phyloP scores from a whole-genome alignment of 2,113 vertebrate species.

The Thermophis baileyi region DNA sequence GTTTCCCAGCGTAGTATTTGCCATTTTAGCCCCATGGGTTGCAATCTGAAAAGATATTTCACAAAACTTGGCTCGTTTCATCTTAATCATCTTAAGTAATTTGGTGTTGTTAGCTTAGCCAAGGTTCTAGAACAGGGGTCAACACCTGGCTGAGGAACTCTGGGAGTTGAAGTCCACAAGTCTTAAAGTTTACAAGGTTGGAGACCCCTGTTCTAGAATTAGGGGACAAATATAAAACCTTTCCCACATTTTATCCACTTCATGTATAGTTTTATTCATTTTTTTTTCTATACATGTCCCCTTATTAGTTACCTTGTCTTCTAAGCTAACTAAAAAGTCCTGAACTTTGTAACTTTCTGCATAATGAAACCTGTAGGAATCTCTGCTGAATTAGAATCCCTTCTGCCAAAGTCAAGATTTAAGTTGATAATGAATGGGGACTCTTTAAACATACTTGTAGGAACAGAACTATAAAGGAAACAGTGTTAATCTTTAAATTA shows the following conservation, averaged over 20 bases:
- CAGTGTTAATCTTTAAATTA: not conserved
- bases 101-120: not conserved
- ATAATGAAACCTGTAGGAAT: not conserved
- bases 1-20: not conserved
- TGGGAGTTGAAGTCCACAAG: too few relatives aligned
- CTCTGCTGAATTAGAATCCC: not conserved
- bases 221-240: not conserved
- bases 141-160: too few relatives aligned
- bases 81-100: not conserved
- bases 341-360: not conserved
- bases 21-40: not conserved
- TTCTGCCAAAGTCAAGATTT: not conserved
- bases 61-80: not conserved
- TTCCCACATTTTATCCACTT: not conserved
- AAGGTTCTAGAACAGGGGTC: not conserved
- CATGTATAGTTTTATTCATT: not conserved
- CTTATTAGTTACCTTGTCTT: not conserved
- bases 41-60: not conserved
- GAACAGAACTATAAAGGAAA: not conserved
- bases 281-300: not conserved
- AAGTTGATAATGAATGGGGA: not conserved
- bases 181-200: too few relatives aligned
- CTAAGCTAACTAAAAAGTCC: not conserved
- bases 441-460: not conserved
- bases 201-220: too few relatives aligned